phyloP scores from a whole-genome alignment of 2,888 invertebrate genomes.

The Harmothoe impar region DNA sequence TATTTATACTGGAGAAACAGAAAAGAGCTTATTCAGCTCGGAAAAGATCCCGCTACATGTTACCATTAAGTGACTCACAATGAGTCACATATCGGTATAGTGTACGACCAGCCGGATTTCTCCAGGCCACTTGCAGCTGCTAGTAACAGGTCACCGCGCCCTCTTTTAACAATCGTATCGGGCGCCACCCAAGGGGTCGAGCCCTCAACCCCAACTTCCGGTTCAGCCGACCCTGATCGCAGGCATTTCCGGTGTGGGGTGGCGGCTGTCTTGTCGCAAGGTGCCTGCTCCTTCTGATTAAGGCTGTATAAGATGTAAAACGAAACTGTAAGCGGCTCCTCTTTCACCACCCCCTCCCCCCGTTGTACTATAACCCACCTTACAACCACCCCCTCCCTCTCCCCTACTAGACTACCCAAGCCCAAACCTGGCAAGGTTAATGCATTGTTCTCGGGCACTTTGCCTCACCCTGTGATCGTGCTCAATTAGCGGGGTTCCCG shows the following conservation, averaged over 20 bases:
- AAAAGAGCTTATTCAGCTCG: no score
- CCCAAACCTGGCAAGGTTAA: not conserved
- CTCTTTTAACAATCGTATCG: conserved; percentile 40
- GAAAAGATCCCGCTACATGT: no score
- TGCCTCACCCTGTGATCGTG: not conserved
- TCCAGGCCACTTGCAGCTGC: not conserved
- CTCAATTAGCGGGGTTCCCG: conserved; percentile 18
- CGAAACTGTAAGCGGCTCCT: conserved; percentile 1
- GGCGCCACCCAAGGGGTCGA: not conserved
- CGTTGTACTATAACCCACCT: not conserved
- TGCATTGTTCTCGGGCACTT: not conserved
- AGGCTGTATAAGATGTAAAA: conserved; percentile 23
- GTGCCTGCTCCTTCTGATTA: conserved; percentile 24
- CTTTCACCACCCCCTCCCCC: not conserved
- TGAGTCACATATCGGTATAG: no score
- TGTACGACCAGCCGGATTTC: not conserved
- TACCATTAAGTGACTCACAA: no score
- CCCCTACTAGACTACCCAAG: not conserved
- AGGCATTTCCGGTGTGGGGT: not conserved
- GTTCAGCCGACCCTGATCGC: conserved; percentile 1
- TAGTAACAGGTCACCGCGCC: not conserved
- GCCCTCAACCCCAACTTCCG: conserved; percentile 14
- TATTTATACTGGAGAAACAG: no score
- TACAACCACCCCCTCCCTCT: not conserved
- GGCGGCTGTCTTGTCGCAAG: conserved; percentile 3